Percentiles rank a stretch among this genome's conserved stretches.
These are phyloP conservation scores for Thalassophryne amazonica DNA, from an alignment of 2,797 vertebrate genomes.

Conservation along the genomic window DNA sequence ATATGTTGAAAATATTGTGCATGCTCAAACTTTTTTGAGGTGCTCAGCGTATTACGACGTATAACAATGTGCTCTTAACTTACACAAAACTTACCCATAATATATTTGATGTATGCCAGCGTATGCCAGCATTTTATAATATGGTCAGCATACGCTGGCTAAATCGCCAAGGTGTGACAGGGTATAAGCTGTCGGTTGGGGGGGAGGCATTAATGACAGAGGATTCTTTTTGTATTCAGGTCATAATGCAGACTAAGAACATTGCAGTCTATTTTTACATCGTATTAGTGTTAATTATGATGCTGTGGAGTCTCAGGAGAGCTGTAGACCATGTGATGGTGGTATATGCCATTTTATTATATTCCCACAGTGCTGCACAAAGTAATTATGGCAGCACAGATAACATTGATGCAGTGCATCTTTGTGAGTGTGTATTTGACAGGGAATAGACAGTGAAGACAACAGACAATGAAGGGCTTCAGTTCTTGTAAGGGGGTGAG, in stretches of 20 bases:
- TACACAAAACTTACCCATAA: too few relatives aligned
- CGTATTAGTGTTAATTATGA: background rate
- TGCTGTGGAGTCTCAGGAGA: background rate
- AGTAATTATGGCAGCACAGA: conserved; percentile 21
- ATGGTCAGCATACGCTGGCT: too few relatives aligned
- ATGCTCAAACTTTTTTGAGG: too few relatives aligned
- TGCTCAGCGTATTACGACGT: too few relatives aligned
- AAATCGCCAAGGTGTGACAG: too few relatives aligned
- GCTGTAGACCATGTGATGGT: background rate
- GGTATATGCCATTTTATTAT: conserved; percentile 8
- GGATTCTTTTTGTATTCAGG: too few relatives aligned
- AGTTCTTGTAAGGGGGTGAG: conserved; percentile 28
- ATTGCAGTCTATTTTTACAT: background rate
- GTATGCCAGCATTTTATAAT: too few relatives aligned
- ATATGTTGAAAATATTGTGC: too few relatives aligned
- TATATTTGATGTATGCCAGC: too few relatives aligned
- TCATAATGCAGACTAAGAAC: background rate
- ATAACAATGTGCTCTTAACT: too few relatives aligned
- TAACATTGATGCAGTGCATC: background rate
- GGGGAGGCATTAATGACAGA: too few relatives aligned
- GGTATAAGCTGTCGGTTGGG: too few relatives aligned
- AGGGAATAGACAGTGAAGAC: conserved; percentile 17
- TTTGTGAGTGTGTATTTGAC: conserved; percentile 12
- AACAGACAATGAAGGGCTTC: conserved; percentile 37
- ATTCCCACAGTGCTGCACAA: conserved; percentile 47